Evolutionary conservation across 2,888 invertebrate genomes (phyloP).

Genomic region (Galerucella pusilla): DNA sequence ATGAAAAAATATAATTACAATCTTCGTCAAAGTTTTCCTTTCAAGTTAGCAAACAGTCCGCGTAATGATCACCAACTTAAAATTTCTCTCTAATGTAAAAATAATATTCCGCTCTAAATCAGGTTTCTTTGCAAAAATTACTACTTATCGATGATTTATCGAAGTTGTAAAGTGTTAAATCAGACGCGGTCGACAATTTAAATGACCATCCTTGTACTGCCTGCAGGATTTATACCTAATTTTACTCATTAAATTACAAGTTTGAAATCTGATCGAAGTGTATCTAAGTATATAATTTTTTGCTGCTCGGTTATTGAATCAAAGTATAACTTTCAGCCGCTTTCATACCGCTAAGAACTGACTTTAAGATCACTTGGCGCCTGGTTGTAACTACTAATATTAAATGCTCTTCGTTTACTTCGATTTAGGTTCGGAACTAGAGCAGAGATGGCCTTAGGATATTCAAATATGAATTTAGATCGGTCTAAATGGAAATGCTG

Average conservation of each 20-base stretch:
- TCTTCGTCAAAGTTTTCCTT: not conserved
- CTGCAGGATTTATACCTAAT: not conserved
- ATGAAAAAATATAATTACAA: not conserved
- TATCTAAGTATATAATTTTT: slow-evolving; percentile 2
- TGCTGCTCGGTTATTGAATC: slow-evolving; percentile 1
- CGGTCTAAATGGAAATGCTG: no score
- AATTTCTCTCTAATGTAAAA: not conserved
- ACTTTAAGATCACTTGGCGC: not conserved
- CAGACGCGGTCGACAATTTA: not conserved
- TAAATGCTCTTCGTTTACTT: not conserved
- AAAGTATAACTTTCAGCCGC: not conserved
- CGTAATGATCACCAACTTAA: not conserved
- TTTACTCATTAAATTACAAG: not conserved
- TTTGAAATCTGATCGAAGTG: not conserved
- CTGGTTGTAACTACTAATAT: not conserved
- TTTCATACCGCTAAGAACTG: slow-evolving; percentile 2
- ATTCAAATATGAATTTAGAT: not conserved
- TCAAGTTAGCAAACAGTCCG: not conserved
- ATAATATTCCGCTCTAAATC: not conserved
- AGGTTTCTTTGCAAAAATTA: not conserved
- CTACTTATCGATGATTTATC: not conserved
- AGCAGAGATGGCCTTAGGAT: not conserved
- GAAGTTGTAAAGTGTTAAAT: slow-evolving; percentile 3
- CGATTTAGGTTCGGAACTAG: not conserved
- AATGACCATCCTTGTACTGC: slow-evolving; percentile 1